These are phyloP conservation scores for Theretra japonica DNA, from an alignment of 2,888 invertebrate genomes.

Conservation along the genomic window DNA sequence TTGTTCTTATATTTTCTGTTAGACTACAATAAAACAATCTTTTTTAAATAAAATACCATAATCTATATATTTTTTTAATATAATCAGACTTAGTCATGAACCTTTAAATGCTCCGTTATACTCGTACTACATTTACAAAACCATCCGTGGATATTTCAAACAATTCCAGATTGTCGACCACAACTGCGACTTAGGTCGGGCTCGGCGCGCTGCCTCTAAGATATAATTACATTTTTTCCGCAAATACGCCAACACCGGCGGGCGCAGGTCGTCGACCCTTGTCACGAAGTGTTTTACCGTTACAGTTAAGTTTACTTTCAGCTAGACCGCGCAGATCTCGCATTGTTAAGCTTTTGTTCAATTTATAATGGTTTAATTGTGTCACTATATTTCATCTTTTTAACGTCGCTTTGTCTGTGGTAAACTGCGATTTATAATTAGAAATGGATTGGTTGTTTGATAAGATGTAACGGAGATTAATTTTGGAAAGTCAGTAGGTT, in stretches of 20 bases:
- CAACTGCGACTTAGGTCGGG: background rate
- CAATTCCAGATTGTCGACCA: background rate
- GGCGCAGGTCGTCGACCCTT: slow-evolving; percentile 62
- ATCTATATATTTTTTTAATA: too few species aligned
- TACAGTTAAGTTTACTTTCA: slow-evolving; percentile 66
- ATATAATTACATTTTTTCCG: slow-evolving; percentile 59
- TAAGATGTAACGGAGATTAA: background rate
- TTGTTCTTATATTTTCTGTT: too few species aligned
- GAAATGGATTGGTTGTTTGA: background rate
- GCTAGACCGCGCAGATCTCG: slow-evolving; percentile 47
- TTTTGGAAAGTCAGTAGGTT: background rate
- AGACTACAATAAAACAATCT: too few species aligned
- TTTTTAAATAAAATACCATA: too few species aligned
- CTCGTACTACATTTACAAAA: too few species aligned
- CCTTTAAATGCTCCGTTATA: too few species aligned
- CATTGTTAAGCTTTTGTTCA: slow-evolving; percentile 32
- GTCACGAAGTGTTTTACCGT: slow-evolving; percentile 55
- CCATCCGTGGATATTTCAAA: background rate
- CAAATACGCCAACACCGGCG: slow-evolving; percentile 53
- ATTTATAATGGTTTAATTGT: slow-evolving; percentile 37
- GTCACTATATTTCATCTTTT: slow-evolving; percentile 37
- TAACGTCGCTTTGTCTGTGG: background rate
- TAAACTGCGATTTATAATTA: slow-evolving; percentile 1
- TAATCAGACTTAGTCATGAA: too few species aligned
- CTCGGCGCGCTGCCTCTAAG: slow-evolving; percentile 24